Evolutionary conservation across 1,140 invertebrate species (phyloP), one percentile per base, ranked within the genome.

Genomic region (Bombus pascuorum): DNA sequence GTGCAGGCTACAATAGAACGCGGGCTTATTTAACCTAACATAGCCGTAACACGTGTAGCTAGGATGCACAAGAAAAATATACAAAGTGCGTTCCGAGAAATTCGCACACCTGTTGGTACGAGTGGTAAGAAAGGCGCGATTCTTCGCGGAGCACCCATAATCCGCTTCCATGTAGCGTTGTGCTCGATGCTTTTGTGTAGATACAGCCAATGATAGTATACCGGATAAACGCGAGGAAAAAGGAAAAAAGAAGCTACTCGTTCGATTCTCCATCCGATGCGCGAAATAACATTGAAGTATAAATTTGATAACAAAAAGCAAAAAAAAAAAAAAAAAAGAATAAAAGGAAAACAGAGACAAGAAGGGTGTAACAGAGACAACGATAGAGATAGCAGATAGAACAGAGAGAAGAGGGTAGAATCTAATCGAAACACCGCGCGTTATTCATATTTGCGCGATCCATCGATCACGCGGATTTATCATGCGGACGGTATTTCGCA

Each of bases 61-160:
- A 10, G 28, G 42, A 74, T 47, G n/a, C 37, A 37, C 13, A 42
- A 59, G 44, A 42, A 25, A 82, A 82, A 75, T 44, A 37, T 39
- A 82, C 32, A 75, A 65, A 75, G 32, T 74, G 25, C 57, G 37
- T 66, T 65, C 57, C 32, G n/a, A 42, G 81, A 65, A 65, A 75
- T 42, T 82, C 22, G 81, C 81, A 82, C 81, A 82, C 81, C 81
- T 82, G 81, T 82, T 82, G 71, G 71, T 12, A 28, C 18, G 22
- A 62, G 25, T 22, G 53, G 12, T 32, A n/a, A 15, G 71, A 39
- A 82, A 82, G 71, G 34, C 32, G 57, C 57, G 81, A 82, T 82
- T 75, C 81, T 53, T 82, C 71, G 62, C 28, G 15, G 10, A 42
- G 12, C 39, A 65, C n/a, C 80, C n/a, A n/a, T 62, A 53, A 73